A percentile compares a stretch with the other conserved stretches of the same genome.
phyloP scores from a whole-genome alignment of 2,797 vertebrate species.

The Sebastes nivosus region DNA sequence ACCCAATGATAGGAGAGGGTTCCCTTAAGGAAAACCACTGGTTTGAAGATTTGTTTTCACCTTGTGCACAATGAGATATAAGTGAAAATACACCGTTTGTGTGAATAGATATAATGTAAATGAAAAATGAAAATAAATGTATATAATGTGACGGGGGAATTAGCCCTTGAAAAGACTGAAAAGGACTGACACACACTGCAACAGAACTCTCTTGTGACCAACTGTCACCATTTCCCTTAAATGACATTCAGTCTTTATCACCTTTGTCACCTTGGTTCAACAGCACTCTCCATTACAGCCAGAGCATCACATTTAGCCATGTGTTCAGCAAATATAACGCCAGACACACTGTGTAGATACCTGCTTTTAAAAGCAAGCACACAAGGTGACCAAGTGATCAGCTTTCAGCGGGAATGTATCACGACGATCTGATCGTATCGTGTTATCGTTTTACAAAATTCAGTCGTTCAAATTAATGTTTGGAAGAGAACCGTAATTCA shows the following conservation, averaged over 20 bases:
- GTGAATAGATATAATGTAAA: neutral
- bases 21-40: too few species aligned
- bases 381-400: constrained; percentile 5
- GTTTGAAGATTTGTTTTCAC: neutral
- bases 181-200: neutral
- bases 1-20: too few species aligned
- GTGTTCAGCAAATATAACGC: constrained; percentile 25
- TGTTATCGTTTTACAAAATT: too few species aligned
- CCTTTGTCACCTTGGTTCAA: constrained; percentile 26
- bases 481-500: neutral
- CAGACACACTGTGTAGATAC: neutral
- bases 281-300: constrained; percentile 32
- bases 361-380: constrained; percentile 9
- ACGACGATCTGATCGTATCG: neutral
- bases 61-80: neutral
- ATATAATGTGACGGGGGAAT: neutral
- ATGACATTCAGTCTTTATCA: constrained; percentile 21
- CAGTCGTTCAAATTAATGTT: too few species aligned
- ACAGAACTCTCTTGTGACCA: neutral
- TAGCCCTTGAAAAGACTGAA: neutral
- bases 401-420: neutral
- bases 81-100: neutral
- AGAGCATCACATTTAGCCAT: constrained; percentile 35
- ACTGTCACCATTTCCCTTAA: neutral
- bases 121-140: neutral